A percentile compares a stretch with the other conserved stretches of the same genome.
phyloP scores from a whole-genome alignment of 2,888 invertebrate genomes.

The Anthoptus insignis region DNA sequence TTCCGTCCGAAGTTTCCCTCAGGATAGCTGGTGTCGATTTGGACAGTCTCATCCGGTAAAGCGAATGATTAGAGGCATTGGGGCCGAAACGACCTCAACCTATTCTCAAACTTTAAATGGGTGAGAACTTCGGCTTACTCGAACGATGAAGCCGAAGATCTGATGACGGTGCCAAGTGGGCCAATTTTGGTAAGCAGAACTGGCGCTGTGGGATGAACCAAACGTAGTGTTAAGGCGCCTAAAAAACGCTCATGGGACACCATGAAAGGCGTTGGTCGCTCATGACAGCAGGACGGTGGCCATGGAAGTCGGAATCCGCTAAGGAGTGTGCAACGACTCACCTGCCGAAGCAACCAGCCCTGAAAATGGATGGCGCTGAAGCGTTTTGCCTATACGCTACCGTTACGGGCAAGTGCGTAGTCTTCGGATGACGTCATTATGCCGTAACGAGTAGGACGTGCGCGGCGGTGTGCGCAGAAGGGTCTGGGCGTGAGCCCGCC shows the following conservation, averaged over 20 bases:
- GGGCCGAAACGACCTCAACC: too few relatives aligned
- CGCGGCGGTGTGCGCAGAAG: slow-evolving; percentile 75
- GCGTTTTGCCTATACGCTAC: slow-evolving; percentile 16
- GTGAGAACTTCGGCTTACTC: too few relatives aligned
- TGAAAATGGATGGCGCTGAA: slow-evolving; percentile 13
- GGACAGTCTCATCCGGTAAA: too few relatives aligned
- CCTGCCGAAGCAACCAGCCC: background rate
- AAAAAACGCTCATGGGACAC: slow-evolving; percentile 81
- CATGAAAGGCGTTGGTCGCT: slow-evolving; percentile 87
- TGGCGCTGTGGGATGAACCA: slow-evolving; percentile 93
- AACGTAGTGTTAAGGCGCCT: slow-evolving; percentile 90
- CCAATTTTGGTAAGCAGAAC: slow-evolving; percentile 93
- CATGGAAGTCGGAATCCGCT: slow-evolving; percentile 74
- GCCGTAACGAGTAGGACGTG: slow-evolving; percentile 39
- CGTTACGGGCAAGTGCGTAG: slow-evolving; percentile 33
- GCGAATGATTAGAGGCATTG: too few relatives aligned
- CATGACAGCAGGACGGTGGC: slow-evolving; percentile 90
- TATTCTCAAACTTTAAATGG: too few relatives aligned
- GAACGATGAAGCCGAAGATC: too few relatives aligned
- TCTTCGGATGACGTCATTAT: slow-evolving; percentile 36
- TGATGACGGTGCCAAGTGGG: slow-evolving; percentile 87
- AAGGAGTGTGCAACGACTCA: too few relatives aligned
- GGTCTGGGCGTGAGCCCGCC: slow-evolving; percentile 82
- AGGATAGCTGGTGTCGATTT: slow-evolving; percentile 88
- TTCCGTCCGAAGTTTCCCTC: slow-evolving; percentile 93